phyloP scores from a whole-genome alignment of 2,113 vertebrate species.

The Trinectes maculatus region DNA sequence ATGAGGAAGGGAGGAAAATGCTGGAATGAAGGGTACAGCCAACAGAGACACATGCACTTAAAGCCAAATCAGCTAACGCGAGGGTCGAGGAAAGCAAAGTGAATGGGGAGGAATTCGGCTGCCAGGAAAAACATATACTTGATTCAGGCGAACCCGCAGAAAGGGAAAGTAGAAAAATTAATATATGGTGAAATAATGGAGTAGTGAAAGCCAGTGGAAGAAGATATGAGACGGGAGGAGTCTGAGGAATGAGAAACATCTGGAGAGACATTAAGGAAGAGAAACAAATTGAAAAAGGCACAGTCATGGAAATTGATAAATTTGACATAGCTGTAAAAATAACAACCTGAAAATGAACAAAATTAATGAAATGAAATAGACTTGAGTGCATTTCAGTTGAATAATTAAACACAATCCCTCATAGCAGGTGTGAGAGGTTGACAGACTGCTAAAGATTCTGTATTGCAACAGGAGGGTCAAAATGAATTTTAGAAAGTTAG shows the following conservation, averaged over 20 bases:
- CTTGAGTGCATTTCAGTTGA: background rate
- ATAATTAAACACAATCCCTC: background rate
- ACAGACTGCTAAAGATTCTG: constrained; percentile 7
- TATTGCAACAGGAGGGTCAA: background rate
- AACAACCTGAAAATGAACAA: background rate
- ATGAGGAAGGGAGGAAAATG: constrained; percentile 9
- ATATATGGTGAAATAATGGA: constrained; percentile 9
- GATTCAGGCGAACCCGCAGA: constrained; percentile 25
- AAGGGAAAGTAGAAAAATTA: background rate
- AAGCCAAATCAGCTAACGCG: constrained; percentile 36
- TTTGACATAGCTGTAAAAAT: background rate
- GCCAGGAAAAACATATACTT: constrained; percentile 16
- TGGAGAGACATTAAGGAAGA: background rate
- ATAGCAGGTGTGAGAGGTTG: background rate
- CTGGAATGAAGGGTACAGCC: constrained; percentile 25
- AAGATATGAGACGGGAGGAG: background rate
- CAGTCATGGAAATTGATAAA: background rate
- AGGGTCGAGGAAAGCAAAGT: constrained; percentile 9
- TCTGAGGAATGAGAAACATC: background rate
- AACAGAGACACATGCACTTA: constrained; percentile 37
- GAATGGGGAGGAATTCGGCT: constrained; percentile 2
- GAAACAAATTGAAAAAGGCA: background rate
- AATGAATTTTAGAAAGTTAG: too few relatives aligned
- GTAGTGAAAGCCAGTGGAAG: background rate
- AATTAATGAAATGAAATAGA: background rate